Evolutionary conservation across 1,140 invertebrate genomes (phyloP), one percentile per base, ranked within the genome.

Genomic region (Bombus ignitus): DNA sequence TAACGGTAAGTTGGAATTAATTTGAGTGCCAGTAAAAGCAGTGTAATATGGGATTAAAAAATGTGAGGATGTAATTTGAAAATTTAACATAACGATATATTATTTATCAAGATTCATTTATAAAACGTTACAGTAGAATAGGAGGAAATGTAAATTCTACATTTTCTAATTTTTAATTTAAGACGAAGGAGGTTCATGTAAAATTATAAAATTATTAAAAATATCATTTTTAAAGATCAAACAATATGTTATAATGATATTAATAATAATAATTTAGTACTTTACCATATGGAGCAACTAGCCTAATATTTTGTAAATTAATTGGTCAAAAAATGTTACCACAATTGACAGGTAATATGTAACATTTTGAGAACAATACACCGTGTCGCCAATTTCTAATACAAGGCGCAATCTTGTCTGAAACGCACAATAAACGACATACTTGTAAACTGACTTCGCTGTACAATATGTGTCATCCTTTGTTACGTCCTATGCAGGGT

Each of bases 401-500:
- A 76, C 35, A 76, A 76, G 12, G 8, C 47, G 47, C 25, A 57
- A 76, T 59, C 74, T 76, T 76, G 53, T 37, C 47, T 3, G 53
- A 25, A 8, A 25, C 35, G 2, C 53, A 59, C 35, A 59, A 76
- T 76, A 59, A 57, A 76, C 35, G 53, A 59, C 74, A 76, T 59
- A 76, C 74, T 76, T 76, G 74, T 35, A 3, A 76, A 76, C 74
- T 59, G 74, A 39, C 53, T 76, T 59, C n/a, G n/a, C 35, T 28
- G 32, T 18, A 59, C 53, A 76, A 76, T 59, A 57, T n/a, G 35
- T 76, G 47, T 37, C 74, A 15, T 57, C 47, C 53, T 59, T 76
- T 76, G 74, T 76, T 39, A 15, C 32, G 28, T 76, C 4, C 10
- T 28, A 15, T 28, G 13, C 25, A 59, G 25, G 53, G 35, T 59